phyloP scores from a whole-genome alignment of 1,140 invertebrate genomes.

The Dreissena polymorpha region DNA sequence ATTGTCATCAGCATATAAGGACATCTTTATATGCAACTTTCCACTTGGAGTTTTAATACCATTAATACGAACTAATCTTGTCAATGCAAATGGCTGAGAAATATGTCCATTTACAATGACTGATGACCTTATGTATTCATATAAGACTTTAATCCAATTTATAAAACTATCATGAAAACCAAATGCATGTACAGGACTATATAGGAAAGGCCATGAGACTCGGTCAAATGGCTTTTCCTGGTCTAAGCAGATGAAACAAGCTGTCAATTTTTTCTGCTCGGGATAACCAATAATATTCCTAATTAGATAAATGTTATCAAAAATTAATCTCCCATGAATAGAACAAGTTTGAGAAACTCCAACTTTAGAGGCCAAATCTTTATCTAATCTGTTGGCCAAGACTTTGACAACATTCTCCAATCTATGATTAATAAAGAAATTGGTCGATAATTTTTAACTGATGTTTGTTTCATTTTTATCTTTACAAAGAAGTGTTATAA shows the following conservation, averaged over 20 bases:
- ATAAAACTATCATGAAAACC: constrained; percentile 15
- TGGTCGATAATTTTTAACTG: no score
- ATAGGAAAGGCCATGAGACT: neutral
- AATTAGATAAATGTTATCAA: no score
- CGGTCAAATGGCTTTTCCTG: no score
- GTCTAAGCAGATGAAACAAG: no score
- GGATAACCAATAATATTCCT: no score
- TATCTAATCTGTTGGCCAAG: neutral
- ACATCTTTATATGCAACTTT: constrained; percentile 43
- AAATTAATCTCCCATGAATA: no score
- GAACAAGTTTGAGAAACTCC: no score
- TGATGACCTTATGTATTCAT: constrained; percentile 48
- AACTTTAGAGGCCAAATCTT: constrained; percentile 13
- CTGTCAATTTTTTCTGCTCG: no score
- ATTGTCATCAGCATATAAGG: constrained; percentile 62
- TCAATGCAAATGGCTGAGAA: no score
- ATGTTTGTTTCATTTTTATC: constrained; percentile 1
- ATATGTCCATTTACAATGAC: no score
- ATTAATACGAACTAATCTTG: no score
- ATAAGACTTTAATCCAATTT: constrained; percentile 58
- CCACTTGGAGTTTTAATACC: no score
- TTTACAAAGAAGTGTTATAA: constrained; percentile 24
- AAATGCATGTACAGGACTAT: constrained; percentile 14
- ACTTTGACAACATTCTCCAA: constrained; percentile 20
- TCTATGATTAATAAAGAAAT: constrained; percentile 27